A percentile compares a stretch with the other conserved stretches of the same genome.
Conservation (phyloP, 2,113 vertebrate genomes). For the Labeo rohita region DNA sequence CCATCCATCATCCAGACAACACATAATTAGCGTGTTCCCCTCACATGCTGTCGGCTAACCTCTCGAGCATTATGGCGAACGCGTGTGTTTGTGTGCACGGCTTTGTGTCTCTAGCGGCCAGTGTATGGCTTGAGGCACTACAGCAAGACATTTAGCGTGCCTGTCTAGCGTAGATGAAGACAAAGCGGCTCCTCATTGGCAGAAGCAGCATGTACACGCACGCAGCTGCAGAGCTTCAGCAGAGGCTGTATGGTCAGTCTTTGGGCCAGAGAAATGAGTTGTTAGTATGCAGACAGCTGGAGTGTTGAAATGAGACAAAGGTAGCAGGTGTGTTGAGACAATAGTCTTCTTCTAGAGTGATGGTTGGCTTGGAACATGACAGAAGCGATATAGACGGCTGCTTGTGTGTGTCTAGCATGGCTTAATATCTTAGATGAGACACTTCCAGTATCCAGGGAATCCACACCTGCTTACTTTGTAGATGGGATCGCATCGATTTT, state of each 20-base stretch:
- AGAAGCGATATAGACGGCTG: background rate
- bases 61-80: conserved; percentile 59
- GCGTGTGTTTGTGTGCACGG: conserved; percentile 53
- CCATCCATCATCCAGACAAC: conserved; percentile 76
- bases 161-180: conserved; percentile 25
- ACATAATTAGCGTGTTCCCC: conserved; percentile 75
- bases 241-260: conserved; percentile 11
- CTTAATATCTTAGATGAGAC: background rate
- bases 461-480: conserved; percentile 41
- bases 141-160: conserved; percentile 22
- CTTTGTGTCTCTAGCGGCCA: conserved; percentile 45
- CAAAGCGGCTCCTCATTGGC: conserved; percentile 18
- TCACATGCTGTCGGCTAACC: conserved; percentile 68
- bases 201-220: conserved; percentile 1
- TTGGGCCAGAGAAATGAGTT: conserved; percentile 1
- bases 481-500: conserved; percentile 39
- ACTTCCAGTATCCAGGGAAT: background rate
- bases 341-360: background rate
- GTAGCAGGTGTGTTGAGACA: conserved; percentile 23
- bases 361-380: background rate
- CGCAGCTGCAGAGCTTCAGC: conserved; percentile 17
- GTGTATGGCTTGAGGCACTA: conserved; percentile 41
- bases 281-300: conserved; percentile 14
- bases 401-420: background rate
- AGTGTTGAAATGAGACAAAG: conserved; percentile 12